Evolutionary conservation across 1,140 invertebrate species (phyloP).

Genomic region (Mercenaria mercenaria): DNA sequence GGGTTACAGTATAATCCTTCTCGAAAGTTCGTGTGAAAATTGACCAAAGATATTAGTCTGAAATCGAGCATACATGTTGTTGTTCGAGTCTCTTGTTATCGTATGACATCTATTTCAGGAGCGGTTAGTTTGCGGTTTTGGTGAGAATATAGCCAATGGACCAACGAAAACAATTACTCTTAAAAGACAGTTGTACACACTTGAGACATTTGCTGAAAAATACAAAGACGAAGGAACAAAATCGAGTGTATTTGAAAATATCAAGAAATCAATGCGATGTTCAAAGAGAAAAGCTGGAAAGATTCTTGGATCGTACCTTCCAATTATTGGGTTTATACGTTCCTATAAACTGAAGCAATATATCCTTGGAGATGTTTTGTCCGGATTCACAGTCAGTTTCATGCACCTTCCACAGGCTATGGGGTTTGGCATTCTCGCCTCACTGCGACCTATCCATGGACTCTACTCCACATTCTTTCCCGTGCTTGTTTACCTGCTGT

Average conservation of each 20-base stretch:
- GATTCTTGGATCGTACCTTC: conserved; percentile 53
- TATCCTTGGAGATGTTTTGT: conserved; percentile 81
- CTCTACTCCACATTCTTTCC: conserved; percentile 83
- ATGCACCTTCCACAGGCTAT: conserved; percentile 91
- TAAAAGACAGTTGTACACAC: background rate
- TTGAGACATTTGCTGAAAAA: background rate
- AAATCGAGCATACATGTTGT: too few species aligned
- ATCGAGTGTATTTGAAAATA: background rate
- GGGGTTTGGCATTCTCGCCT: conserved; percentile 81
- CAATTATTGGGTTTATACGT: conserved; percentile 67
- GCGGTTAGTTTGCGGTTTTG: background rate
- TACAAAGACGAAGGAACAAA: background rate
- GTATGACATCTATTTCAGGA: conserved; percentile 3
- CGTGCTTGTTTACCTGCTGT: conserved; percentile 77
- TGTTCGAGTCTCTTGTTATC: too few species aligned
- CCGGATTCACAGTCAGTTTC: conserved; percentile 94
- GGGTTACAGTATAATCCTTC: too few species aligned
- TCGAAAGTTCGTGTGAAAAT: too few species aligned
- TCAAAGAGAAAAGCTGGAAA: background rate
- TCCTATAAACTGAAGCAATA: conserved; percentile 78
- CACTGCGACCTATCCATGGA: conserved; percentile 82
- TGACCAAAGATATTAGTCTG: too few species aligned
- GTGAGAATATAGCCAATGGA: background rate
- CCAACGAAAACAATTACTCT: background rate
- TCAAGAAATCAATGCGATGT: background rate